A percentile compares a stretch with the other conserved stretches of the same genome.
These are phyloP conservation scores for Blennius ocellaris DNA, from an alignment of 2,113 vertebrate species.

Conservation along the genomic window DNA sequence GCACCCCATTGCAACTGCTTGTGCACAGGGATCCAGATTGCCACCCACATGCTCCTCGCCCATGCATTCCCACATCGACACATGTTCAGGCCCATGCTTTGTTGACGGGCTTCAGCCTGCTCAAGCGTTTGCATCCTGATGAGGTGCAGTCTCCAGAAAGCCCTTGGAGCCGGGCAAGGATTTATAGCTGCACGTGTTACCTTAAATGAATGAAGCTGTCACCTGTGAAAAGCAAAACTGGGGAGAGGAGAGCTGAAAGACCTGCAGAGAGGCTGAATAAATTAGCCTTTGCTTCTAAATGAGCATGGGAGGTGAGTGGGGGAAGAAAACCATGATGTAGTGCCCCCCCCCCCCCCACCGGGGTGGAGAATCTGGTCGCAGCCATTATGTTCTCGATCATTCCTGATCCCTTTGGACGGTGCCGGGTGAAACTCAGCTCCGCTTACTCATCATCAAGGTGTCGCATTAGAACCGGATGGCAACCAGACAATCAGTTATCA, in stretches of 20 bases:
- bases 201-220: constrained; percentile 65
- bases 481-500: constrained; percentile 48
- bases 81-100: background rate
- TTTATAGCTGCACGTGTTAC: constrained; percentile 53
- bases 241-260: constrained; percentile 47
- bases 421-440: constrained; percentile 20
- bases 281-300: constrained; percentile 65
- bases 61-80: background rate
- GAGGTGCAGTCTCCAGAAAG: constrained; percentile 25
- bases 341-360: constrained; percentile 30
- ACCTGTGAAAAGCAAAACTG: constrained; percentile 42
- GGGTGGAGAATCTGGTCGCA: constrained; percentile 51
- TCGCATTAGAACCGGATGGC: constrained; percentile 25
- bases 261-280: constrained; percentile 57
- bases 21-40: constrained; percentile 11
- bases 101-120: background rate
- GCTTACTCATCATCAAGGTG: constrained; percentile 46
- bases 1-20: background rate
- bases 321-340: constrained; percentile 65
- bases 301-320: constrained; percentile 29
- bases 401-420: constrained; percentile 35
- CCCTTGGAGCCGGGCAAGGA: constrained; percentile 27
- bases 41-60: background rate
- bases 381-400: constrained; percentile 56
- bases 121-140: constrained; percentile 10